Evolutionary conservation across 2,888 invertebrate species (phyloP), one percentile per base, ranked within the genome.

Genomic region (Cheilosia urbana): DNA sequence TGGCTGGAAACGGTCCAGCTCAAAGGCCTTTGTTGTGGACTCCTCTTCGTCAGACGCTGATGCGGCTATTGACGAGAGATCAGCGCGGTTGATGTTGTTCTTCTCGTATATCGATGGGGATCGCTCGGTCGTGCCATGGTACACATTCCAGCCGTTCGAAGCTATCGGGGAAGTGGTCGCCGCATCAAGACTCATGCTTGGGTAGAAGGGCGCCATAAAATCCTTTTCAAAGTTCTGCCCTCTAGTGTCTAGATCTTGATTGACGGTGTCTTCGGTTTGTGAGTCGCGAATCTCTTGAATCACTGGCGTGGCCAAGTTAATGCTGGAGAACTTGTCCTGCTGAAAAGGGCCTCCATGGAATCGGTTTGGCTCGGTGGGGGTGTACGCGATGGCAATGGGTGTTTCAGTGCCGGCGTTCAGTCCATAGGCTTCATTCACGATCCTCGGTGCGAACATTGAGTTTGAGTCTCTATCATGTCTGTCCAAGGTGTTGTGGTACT

Each of bases 141-240:
- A 93, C 11, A 95, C 94, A 55, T 94, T 94, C 95, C 95, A 95
- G 15, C 95, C 95, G 88, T 94, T 94, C 0, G 88, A 87, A 2
- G 76, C 73, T 21, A 85, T 81, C 34, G 93, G 93, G 0, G 92
- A 90, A 27, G 93, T 93, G 17, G 93, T 93, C 0, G 93, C 93
- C 0, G 89, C 88, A 80, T 94, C 94, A 1, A 95, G 92, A 76
- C 94, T 95, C 0, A 94, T 93, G 88, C 95, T 95, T 0, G 95
- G 95, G 57, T 95, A 94, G 88, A 95, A 95, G 0, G 95, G 95
- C 0, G 95, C 95, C 93, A 95, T 94, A 88, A 95, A 95, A 84
- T 94, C 94, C 82, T 93, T 88, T 78, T 92, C 91, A 62, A 89
- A 91, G 69, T 92, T 91, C 58, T 92, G 91, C 0, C 91, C 92